Conservation (phyloP, 2,113 vertebrate genomes). For the Isichthys henryi region DNA sequence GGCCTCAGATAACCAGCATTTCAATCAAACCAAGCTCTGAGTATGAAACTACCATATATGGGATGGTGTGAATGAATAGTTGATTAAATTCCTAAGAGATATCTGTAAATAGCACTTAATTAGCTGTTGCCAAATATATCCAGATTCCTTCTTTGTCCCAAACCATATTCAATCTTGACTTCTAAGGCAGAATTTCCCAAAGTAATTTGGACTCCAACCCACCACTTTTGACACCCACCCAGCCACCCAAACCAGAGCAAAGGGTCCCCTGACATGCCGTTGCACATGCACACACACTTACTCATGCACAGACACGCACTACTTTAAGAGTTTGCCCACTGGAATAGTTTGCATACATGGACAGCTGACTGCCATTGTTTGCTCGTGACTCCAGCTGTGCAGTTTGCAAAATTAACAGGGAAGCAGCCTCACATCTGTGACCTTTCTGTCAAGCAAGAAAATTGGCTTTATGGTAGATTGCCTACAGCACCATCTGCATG, state of each 20-base stretch:
- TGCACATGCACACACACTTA: not conserved
- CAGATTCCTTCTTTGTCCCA: slow-evolving; percentile 3
- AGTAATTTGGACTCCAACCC: not conserved
- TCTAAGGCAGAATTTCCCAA: not conserved
- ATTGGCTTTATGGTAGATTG: not conserved
- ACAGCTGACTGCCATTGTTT: not conserved
- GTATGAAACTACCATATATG: not conserved
- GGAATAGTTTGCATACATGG: not conserved
- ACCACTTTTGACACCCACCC: not conserved
- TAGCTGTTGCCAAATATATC: slow-evolving; percentile 14
- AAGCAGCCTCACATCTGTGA: not conserved
- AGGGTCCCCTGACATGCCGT: not conserved
- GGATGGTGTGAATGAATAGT: not conserved
- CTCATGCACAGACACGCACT: not conserved
- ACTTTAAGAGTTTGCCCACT: not conserved
- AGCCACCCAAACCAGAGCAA: not conserved
- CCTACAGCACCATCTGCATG: not conserved
- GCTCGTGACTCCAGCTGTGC: not conserved
- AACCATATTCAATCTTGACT: slow-evolving; percentile 5
- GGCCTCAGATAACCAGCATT: not conserved
- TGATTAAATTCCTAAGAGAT: slow-evolving; percentile 14
- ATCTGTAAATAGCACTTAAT: slow-evolving; percentile 30
- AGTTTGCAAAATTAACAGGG: not conserved
- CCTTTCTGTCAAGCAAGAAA: not conserved
- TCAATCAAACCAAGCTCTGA: not conserved